phyloP scores from a whole-genome alignment of 1,140 invertebrate genomes.

The Lamellibrachia luymesi region DNA sequence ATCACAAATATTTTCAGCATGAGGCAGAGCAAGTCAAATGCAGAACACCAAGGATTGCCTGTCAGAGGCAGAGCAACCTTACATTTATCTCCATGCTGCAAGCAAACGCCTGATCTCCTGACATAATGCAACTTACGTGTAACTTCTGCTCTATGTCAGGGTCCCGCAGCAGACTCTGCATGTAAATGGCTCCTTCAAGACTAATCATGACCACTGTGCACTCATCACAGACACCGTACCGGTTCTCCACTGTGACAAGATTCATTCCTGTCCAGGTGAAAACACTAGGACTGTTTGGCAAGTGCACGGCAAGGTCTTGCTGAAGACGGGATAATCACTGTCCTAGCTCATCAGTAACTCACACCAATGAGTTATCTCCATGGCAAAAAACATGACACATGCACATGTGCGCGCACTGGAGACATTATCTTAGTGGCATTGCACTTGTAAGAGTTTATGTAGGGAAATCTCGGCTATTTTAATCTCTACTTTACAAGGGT shows the following conservation, averaged over 20 bases:
- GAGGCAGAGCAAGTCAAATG: not conserved
- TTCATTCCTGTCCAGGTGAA: not conserved
- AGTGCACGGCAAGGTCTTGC: not conserved
- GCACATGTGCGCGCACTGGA: not conserved
- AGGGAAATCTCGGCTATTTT: not conserved
- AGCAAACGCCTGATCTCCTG: not conserved
- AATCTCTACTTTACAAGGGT: not conserved
- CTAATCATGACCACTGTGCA: not conserved
- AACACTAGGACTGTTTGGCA: not conserved
- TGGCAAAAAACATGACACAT: not conserved
- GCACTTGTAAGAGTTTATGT: not conserved
- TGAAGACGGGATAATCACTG: not conserved
- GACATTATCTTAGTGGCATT: not conserved
- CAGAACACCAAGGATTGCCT: not conserved
- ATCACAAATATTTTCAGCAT: not conserved
- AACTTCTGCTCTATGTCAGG: not conserved
- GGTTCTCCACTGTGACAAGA: not conserved
- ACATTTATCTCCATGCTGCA: not conserved
- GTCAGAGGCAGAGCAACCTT: not conserved
- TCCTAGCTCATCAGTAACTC: not conserved
- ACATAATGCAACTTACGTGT: constrained; percentile 5
- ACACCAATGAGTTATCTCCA: not conserved
- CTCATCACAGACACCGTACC: not conserved
- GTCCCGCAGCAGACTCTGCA: not conserved
- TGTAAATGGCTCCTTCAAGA: not conserved